Evolutionary conservation across 2,113 vertebrate species (phyloP), one percentile per base, ranked within the genome.

Genomic region (Stegastes partitus): DNA sequence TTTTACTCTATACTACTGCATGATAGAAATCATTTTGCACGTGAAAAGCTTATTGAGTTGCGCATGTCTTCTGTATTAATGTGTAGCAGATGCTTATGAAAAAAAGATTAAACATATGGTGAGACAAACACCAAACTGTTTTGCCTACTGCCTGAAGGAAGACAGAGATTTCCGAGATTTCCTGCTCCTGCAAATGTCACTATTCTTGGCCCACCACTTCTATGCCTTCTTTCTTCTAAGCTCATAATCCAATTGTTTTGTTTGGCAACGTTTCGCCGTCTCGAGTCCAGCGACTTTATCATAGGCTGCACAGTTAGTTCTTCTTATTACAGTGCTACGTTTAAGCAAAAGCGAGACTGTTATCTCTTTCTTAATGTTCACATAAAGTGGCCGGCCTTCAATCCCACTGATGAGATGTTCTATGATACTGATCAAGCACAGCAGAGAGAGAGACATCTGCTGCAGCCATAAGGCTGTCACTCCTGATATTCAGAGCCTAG

Each of bases 181-280:
- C 54, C 77, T 80, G 37, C 68, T 68, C 23, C 23, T 63, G 55
- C 26, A 83, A 79, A 77, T 83, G 80, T 63, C 73, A 71, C 83
- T 79, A 72, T 85, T 85, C 69, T 77, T 70, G 62, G 83, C 69
- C 37, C 59, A n/a, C 44, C 45, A 68, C 37, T 57, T 49, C 26
- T 55, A 25, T 44, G 72, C 61, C 81, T 68, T 81, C 74, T 84
- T 71, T 79, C 71, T 78, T 73, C 80, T 88, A 87, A 91, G 72
- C 82, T 79, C 64, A 83, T 85, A 86, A 90, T 85, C 79, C 74
- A 89, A 83, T 85, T 85, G 86, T 77, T 74, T 80, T 77, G 64
- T 91, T 72, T 86, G 78, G 65, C 75, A 61, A 28, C 11, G 22
- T 42, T 15, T 77, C 47, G 50, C 57, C 68, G 61, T 67, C 61